phyloP scores from a whole-genome alignment of 2,797 vertebrate species.

The Telmatherina bonti region DNA sequence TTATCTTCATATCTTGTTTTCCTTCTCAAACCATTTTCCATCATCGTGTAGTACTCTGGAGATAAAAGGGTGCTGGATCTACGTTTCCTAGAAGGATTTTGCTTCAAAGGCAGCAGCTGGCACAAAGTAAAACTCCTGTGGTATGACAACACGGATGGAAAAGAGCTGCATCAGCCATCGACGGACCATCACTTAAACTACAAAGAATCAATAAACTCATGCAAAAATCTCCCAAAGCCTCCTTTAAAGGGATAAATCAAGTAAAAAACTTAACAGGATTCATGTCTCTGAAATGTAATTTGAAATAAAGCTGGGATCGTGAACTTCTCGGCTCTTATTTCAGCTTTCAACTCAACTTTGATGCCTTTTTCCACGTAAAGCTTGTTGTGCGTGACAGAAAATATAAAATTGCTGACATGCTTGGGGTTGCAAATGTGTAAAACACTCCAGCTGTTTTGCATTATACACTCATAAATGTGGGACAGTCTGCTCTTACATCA shows the following conservation, averaged over 20 bases:
- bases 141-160: conserved; percentile 30
- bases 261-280: conserved; percentile 11
- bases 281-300: conserved; percentile 15
- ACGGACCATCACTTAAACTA: conserved; percentile 17
- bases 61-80: conserved; percentile 7
- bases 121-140: conserved; percentile 21
- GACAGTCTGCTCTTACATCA: conserved; percentile 23
- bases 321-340: background rate
- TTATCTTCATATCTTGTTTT: background rate
- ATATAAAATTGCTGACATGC: conserved; percentile 55
- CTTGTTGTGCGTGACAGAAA: background rate
- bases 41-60: background rate
- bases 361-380: background rate
- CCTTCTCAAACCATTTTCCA: background rate
- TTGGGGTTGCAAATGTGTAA: conserved; percentile 28
- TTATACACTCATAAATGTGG: conserved; percentile 66
- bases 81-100: conserved; percentile 47
- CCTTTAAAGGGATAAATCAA: conserved; percentile 9
- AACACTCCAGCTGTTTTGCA: conserved; percentile 60
- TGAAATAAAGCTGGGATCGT: conserved; percentile 14
- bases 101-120: conserved; percentile 48
- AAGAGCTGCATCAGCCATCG: conserved; percentile 18
- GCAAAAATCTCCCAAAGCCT: conserved; percentile 27
- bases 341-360: background rate
- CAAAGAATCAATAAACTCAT: conserved; percentile 29